A percentile compares a stretch with the other conserved stretches of the same genome.
Evolutionary conservation across 2,888 invertebrate genomes (phyloP).

Genomic region (Zaprionus lineosus): DNA sequence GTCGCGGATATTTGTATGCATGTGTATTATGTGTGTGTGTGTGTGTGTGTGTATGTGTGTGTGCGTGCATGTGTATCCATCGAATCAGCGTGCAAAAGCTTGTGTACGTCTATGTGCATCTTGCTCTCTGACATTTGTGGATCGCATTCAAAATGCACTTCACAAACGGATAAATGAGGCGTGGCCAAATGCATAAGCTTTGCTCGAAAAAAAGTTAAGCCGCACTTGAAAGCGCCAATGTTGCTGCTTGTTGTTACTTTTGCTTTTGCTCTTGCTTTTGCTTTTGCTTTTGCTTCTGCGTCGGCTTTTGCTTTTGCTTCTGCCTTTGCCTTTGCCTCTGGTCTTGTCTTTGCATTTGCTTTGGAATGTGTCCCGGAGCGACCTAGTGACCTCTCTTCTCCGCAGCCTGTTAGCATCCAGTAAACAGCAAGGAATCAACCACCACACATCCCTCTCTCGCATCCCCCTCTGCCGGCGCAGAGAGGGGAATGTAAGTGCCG

Average conservation of each 20-base stretch:
- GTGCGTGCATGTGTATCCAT: too few relatives aligned
- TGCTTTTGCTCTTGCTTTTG: constrained; percentile 38
- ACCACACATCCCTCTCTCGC: constrained; percentile 41
- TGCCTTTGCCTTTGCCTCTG: too few relatives aligned
- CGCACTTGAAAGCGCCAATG: constrained; percentile 29
- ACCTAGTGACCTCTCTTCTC: constrained; percentile 82
- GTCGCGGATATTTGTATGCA: not conserved
- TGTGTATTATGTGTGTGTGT: constrained; percentile 2
- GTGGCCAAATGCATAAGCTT: constrained; percentile 47
- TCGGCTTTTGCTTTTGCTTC: constrained; percentile 13
- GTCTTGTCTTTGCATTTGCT: too few relatives aligned
- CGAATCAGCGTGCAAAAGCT: not conserved
- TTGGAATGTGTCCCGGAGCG: constrained; percentile 80
- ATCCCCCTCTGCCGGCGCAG: too few relatives aligned
- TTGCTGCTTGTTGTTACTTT: constrained; percentile 5
- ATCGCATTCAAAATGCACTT: constrained; percentile 70
- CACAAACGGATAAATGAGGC: constrained; percentile 55
- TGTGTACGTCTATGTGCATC: constrained; percentile 3
- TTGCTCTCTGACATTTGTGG: constrained; percentile 52
- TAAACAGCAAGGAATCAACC: constrained; percentile 38
- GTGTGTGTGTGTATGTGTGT: not conserved
- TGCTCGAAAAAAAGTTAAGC: constrained; percentile 32
- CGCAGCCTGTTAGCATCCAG: constrained; percentile 39
- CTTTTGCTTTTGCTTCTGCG: too few relatives aligned
- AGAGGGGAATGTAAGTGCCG: too few relatives aligned